Conservation (phyloP, 1,140 invertebrate species). For the Macrobrachium rosenbergii region DNA sequence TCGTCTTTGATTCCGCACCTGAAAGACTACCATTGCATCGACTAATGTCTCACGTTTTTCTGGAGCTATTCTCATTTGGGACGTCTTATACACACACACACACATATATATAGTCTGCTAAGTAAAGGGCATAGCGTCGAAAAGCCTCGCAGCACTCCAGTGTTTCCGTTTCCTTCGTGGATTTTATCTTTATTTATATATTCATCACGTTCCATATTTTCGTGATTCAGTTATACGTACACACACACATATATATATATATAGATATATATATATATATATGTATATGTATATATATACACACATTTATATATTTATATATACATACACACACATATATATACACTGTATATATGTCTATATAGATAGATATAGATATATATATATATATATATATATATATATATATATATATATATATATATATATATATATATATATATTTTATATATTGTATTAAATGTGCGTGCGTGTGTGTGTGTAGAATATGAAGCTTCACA, state of each 20-base stretch:
- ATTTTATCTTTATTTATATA: no score
- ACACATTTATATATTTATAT: not conserved
- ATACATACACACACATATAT: not conserved
- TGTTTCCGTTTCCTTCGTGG: no score
- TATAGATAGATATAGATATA: constrained; percentile 1
- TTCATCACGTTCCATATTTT: no score
- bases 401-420: constrained; percentile 17
- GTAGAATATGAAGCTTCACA: no score
- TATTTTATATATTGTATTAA: not conserved
- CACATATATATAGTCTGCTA: no score
- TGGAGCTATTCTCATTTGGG: no score
- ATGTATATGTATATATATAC: not conserved
- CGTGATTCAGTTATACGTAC: not conserved
- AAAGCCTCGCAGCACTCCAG: no score
- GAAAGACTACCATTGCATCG: no score
- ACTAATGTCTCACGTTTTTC: no score
- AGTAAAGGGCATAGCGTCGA: no score
- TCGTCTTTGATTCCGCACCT: no score
- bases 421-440: constrained; percentile 17
- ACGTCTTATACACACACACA: no score
- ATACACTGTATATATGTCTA: not conserved
- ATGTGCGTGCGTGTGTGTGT: not conserved
- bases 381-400: constrained; percentile 17
- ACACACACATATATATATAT: not conserved
- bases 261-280: not conserved